Evolutionary conservation across 2,888 invertebrate genomes (phyloP).

Genomic region (Stenchaetothrips biformis): DNA sequence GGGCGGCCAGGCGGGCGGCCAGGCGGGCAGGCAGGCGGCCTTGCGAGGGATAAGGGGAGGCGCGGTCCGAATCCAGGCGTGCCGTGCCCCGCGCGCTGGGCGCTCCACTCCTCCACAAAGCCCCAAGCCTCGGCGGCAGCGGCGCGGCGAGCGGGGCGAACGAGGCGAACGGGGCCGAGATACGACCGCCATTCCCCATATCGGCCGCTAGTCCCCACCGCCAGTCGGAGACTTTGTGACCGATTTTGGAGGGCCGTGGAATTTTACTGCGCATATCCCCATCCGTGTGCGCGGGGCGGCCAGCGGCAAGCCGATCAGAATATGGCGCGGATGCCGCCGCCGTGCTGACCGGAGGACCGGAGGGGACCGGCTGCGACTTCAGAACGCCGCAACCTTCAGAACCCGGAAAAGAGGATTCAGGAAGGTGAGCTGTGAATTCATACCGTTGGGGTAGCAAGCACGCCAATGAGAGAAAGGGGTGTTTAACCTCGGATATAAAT

Average conservation of each 20-base stretch:
- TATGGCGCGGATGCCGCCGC: not conserved
- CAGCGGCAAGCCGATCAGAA: not conserved
- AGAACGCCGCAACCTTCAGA: too few species aligned
- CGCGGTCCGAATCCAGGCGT: not conserved
- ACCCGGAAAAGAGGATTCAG: too few species aligned
- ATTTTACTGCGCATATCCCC: not conserved
- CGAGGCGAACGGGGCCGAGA: not conserved
- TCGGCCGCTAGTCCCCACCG: not conserved
- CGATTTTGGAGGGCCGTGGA: slow-evolving; percentile 16
- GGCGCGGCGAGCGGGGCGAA: not conserved
- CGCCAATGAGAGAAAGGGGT: too few species aligned
- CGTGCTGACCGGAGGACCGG: not conserved
- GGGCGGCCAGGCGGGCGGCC: too few species aligned
- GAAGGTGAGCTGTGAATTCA: too few species aligned
- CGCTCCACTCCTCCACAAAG: not conserved
- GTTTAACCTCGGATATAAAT: too few species aligned
- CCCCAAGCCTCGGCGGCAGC: not conserved
- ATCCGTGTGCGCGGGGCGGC: not conserved
- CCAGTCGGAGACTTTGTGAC: slow-evolving; percentile 13
- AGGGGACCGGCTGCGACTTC: too few species aligned
- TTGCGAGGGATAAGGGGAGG: too few species aligned
- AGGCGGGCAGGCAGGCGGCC: not conserved
- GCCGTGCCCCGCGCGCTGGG: not conserved
- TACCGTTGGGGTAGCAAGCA: too few species aligned
- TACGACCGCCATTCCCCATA: not conserved